Evolutionary conservation across 2,888 invertebrate species (phyloP).

Genomic region (Palloptera scutellata): DNA sequence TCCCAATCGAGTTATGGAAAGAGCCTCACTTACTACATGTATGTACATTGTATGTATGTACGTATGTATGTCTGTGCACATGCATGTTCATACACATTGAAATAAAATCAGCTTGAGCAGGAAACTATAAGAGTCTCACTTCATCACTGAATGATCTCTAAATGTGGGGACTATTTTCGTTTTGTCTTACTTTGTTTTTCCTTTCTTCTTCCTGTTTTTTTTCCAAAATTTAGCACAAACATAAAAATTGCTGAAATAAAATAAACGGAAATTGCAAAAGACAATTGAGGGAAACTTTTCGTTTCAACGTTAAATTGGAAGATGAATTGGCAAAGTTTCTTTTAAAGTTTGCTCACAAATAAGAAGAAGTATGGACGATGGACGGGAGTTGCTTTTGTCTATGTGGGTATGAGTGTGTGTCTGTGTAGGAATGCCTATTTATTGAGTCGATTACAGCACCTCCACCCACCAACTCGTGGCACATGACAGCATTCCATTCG

Average conservation of each 20-base stretch:
- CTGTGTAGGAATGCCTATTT: not conserved
- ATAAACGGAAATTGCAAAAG: conserved; percentile 5
- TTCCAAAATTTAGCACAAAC: not conserved
- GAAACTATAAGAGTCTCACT: not conserved
- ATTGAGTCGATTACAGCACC: not conserved
- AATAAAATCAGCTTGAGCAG: not conserved
- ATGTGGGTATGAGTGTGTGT: not conserved
- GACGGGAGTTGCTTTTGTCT: not conserved
- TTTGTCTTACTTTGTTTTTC: not conserved
- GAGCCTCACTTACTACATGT: not conserved
- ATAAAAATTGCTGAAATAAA: conserved; percentile 9
- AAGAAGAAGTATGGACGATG: not conserved
- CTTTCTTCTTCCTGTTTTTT: no score
- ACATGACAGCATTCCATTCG: no score
- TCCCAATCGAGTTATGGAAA: conserved; percentile 27
- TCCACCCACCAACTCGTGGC: no score
- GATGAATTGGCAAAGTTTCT: conserved; percentile 34
- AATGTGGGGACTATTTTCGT: conserved; percentile 11
- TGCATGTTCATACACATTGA: no score
- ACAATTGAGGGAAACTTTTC: conserved; percentile 24
- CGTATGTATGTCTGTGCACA: no score
- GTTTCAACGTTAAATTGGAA: conserved; percentile 35
- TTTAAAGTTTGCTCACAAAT: conserved; percentile 13
- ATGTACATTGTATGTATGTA: no score
- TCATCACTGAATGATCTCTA: conserved; percentile 5